Evolutionary conservation across 2,888 invertebrate genomes (phyloP).

Genomic region (Papilio demoleus): DNA sequence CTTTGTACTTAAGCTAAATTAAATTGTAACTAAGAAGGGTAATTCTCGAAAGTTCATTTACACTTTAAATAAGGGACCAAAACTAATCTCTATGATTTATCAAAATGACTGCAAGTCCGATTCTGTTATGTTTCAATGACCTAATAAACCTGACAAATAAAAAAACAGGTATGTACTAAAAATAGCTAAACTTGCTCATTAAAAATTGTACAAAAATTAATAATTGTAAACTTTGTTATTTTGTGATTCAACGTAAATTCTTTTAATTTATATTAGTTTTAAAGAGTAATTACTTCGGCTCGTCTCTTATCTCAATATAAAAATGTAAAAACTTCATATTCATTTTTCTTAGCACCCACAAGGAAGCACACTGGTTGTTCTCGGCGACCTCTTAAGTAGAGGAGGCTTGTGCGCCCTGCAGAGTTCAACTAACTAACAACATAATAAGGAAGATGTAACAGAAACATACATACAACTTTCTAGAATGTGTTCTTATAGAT

Average conservation of each 20-base stretch:
- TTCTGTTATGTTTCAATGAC: background rate
- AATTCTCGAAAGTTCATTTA: slow-evolving; percentile 39
- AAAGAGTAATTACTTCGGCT: too few species aligned
- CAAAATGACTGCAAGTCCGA: slow-evolving; percentile 31
- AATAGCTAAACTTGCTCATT: background rate
- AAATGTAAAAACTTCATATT: background rate
- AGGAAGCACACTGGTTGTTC: slow-evolving; percentile 2
- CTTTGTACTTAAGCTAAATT: slow-evolving; percentile 29
- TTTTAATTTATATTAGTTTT: too few species aligned
- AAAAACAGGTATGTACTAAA: background rate
- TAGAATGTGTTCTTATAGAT: background rate
- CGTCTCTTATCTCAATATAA: too few species aligned
- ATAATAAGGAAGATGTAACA: slow-evolving; percentile 1
- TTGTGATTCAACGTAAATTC: background rate
- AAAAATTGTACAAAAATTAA: background rate
- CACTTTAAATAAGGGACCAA: slow-evolving; percentile 41
- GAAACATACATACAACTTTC: background rate
- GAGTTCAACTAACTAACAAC: slow-evolving; percentile 6
- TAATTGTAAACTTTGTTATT: background rate
- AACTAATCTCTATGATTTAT: slow-evolving; percentile 42
- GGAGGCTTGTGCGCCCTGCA: slow-evolving; percentile 21
- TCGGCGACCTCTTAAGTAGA: slow-evolving; percentile 27
- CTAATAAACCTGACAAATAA: background rate
- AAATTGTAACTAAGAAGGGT: slow-evolving; percentile 30
- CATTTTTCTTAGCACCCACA: slow-evolving; percentile 3